Percentiles rank a stretch among this genome's conserved stretches.
Conservation (phyloP, 2,888 invertebrate genomes). For the Congeria kusceri region DNA sequence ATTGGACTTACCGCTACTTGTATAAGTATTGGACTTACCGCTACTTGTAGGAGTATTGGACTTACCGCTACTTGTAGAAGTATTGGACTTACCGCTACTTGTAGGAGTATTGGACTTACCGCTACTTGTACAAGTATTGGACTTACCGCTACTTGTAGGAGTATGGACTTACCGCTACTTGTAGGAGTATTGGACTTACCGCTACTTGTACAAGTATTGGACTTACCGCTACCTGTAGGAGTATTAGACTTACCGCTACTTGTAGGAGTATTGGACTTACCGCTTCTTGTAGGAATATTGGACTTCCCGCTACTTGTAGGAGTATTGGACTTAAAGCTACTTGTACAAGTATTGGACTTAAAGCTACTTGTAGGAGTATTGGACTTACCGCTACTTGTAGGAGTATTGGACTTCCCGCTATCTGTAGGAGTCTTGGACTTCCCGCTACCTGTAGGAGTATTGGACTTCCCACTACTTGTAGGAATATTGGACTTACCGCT, state of each 20-base stretch:
- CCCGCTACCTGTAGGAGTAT: slow-evolving; percentile 1
- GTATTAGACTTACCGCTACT: slow-evolving; percentile 5
- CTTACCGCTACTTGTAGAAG: slow-evolving; percentile 1
- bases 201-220: neutral
- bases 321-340: slow-evolving; percentile 3
- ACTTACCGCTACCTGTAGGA: slow-evolving; percentile 5
- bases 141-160: slow-evolving; percentile 6
- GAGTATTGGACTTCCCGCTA: slow-evolving; percentile 3
- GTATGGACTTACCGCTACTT: slow-evolving; percentile 3
- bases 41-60: neutral
- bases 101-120: slow-evolving; percentile 1
- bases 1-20: slow-evolving; percentile 3
- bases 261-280: slow-evolving; percentile 3
- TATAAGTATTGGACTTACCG: slow-evolving; percentile 9
- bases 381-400: slow-evolving; percentile 1
- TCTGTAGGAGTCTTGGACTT: neutral
- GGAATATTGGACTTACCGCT: slow-evolving; percentile 7
- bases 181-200: slow-evolving; percentile 1
- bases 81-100: slow-evolving; percentile 5
- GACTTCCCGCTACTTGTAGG: neutral
- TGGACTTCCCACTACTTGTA: neutral
- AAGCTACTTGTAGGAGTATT: neutral
- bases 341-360: neutral
- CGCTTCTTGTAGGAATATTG: neutral
- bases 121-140: neutral